Percentiles rank a stretch among this genome's conserved stretches.
Evolutionary conservation across 2,113 vertebrate genomes (phyloP).

Genomic region (Mellivora capensis): DNA sequence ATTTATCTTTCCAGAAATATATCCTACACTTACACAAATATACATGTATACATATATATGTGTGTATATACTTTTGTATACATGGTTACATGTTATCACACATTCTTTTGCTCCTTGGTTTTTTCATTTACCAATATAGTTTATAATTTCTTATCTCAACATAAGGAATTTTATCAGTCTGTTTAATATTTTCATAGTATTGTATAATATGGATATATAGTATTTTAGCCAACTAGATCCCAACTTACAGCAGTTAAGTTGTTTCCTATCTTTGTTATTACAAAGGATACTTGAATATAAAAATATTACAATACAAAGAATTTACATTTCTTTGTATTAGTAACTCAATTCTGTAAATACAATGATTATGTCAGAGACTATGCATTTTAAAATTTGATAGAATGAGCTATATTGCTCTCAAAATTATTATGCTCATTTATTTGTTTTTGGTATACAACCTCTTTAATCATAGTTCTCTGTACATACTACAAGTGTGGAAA

Average conservation of each 20-base stretch:
- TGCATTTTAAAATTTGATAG: neutral
- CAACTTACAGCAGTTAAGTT: neutral
- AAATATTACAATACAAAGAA: neutral
- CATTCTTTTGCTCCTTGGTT: neutral
- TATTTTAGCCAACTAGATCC: neutral
- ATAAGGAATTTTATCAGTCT: neutral
- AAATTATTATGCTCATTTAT: neutral
- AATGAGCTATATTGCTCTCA: neutral
- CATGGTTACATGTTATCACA: neutral
- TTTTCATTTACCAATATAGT: neutral
- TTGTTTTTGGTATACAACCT: neutral
- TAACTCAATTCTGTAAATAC: neutral
- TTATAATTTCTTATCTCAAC: neutral
- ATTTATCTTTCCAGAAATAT: neutral
- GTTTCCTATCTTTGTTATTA: neutral
- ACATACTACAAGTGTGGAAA: neutral
- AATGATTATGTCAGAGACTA: neutral
- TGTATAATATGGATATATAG: neutral
- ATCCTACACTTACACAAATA: neutral
- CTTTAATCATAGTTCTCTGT: neutral
- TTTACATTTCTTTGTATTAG: neutral
- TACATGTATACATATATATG: neutral
- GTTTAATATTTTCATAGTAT: neutral
- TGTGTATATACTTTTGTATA: neutral
- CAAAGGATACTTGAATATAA: neutral